Conservation (phyloP, 1,140 invertebrate species). For the Lasioglossum baleicum region DNA sequence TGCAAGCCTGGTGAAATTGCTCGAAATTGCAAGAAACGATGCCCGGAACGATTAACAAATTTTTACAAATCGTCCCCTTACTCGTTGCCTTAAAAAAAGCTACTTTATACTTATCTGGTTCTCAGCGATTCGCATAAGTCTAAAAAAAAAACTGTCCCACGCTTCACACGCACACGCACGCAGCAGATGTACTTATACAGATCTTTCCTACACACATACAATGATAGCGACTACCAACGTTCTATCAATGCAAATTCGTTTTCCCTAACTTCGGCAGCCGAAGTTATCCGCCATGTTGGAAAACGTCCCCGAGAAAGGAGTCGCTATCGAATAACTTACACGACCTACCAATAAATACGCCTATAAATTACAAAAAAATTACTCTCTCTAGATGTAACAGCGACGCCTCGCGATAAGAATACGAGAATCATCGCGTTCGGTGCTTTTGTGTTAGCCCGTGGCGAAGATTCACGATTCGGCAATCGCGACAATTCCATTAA, state of each 20-base stretch:
- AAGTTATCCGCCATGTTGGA: background rate
- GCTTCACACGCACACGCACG: background rate
- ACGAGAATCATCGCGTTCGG: background rate
- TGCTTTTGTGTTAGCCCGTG: no score
- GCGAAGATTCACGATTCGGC: slow-evolving; percentile 29
- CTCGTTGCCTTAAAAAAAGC: background rate
- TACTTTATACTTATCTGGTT: background rate
- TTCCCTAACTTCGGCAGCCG: background rate
- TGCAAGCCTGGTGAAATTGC: background rate
- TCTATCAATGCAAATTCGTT: background rate
- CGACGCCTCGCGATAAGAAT: background rate
- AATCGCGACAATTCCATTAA: slow-evolving; percentile 27
- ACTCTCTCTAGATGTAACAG: background rate
- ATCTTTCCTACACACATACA: background rate
- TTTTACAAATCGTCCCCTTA: background rate
- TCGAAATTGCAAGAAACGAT: background rate
- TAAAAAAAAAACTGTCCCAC: slow-evolving; percentile 22
- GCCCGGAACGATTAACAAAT: background rate
- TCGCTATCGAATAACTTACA: slow-evolving; percentile 33
- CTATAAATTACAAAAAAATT: slow-evolving; percentile 46
- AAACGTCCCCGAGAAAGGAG: background rate
- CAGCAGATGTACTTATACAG: background rate
- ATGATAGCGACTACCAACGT: background rate
- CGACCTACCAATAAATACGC: slow-evolving; percentile 59
- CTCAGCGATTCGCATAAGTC: background rate